Evolutionary conservation across 2,888 invertebrate genomes (phyloP), one percentile per base, ranked within the genome.

Genomic region (Polymixis lichenea): DNA sequence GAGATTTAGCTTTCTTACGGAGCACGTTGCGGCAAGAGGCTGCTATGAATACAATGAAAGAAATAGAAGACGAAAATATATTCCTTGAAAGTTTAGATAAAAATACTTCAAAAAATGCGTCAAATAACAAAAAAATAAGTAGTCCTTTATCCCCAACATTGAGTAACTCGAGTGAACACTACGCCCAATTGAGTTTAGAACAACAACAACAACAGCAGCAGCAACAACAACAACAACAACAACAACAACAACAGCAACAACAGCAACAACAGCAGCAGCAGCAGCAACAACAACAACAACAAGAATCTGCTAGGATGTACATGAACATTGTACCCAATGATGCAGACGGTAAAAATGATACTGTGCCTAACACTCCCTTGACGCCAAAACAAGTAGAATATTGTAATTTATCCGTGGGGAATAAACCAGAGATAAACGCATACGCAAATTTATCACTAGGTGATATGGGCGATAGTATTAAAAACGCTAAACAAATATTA

Each of bases 101-200:
- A 67, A 94, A 93, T 90, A 80, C 87, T 70, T 72, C 85, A 53
- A 89, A 84, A 67, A 94, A 93, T 90, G 80, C 87, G 69, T 72
- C 85, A 53, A 89, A 84, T 75, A 90, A 86, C 2, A 83, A 83
- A 60, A 89, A 89, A 80, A 74, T 70, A 32, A 90, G 87, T 73
- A 92, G 89, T 75, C 90, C 92, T 38, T 80, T 96, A 38, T 96
- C 96, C n/a, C 96, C 96, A 28, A 95, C 96, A 25, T 85, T 94
- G 60, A 97, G 96, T 87, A 94, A 89, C 77, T 90, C 91, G n/a
- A 97, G 96, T 90, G 97, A 97, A 82, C 95, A 95, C 84, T 96
- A 96, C 87, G 95, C 96, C 56, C 95, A 95, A 75, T 90, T 97
- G 19, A 95, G 92, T 85, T 89, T 95, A 66, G 95, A 96, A 65